phyloP scores from a whole-genome alignment of 2,113 vertebrate species.

The Todiramphus saurophagus region DNA sequence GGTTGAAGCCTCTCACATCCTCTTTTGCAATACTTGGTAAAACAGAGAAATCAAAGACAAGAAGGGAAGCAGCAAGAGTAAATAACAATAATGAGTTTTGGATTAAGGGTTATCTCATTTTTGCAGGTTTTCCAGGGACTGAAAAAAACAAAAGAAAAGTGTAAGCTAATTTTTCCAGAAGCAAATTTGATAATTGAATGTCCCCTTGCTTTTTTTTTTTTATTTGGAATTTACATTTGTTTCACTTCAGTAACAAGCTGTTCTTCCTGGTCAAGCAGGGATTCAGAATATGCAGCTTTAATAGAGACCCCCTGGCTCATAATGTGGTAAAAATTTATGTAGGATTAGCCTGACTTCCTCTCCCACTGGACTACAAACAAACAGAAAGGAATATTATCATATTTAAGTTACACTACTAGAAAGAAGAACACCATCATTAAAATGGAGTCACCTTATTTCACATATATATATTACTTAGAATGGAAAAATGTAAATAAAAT shows the following conservation, averaged over 20 bases:
- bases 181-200: neutral
- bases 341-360: neutral
- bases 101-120: conserved; percentile 41
- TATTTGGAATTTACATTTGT: neutral
- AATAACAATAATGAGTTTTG: neutral
- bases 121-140: conserved; percentile 4
- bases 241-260: neutral
- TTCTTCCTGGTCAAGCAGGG: neutral
- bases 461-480: neutral
- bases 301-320: neutral
- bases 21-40: neutral
- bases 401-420: neutral
- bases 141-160: neutral
- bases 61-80: neutral
- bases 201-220: neutral
- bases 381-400: neutral
- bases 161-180: neutral
- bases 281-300: neutral
- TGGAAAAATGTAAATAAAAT: neutral
- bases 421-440: neutral
- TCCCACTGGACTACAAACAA: neutral
- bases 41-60: neutral
- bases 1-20: neutral
- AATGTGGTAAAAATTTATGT: neutral
- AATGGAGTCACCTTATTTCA: neutral